Evolutionary conservation across 2,888 invertebrate genomes (phyloP), one percentile per base, ranked within the genome.

Genomic region (Synergus umbraculus): DNA sequence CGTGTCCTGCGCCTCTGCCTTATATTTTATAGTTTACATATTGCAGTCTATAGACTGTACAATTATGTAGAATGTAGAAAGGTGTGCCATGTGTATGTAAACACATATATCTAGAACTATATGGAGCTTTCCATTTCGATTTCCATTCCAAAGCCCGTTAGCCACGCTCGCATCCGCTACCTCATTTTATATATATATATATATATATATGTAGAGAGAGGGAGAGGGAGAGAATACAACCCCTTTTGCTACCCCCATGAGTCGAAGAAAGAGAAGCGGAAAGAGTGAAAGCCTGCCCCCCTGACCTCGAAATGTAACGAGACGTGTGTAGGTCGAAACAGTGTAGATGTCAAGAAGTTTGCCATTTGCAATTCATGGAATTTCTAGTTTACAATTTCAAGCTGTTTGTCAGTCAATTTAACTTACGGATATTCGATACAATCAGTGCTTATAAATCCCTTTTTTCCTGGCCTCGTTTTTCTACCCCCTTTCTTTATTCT

Each of bases 281-380:
- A 69, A 49, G 69, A 69, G 69, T 69, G 69, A 69, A 69, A 69
- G 46, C 44, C 44, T 69, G 46, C 46, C 29, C 67, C 44, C 67
- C 67, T 69, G 69, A 69, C 46, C 69, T 49, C 29, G 46, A 49
- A 69, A 49, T 54, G 1, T 54, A n/a, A 54, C 54, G n/a, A 54
- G 54, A 54, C 2, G n/a, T 54, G n/a, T 54, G n/a, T 54, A 54
- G 54, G 54, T n/a, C 54, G n/a, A 7, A n/a, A n/a, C 5, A 54
- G 9, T 29, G 29, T n/a, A 54, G n/a, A n/a, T 54, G 54, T n/a
- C 8, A n/a, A n/a, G 2, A 7, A n/a, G 54, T n/a, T n/a, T 54
- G 8, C n/a, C 0, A 54, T n/a, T 54, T n/a, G 49, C 7, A 54
- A n/a, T 54, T n/a, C 3, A n/a, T 54, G n/a, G 54, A 54, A 49